Conservation (phyloP, 2,797 vertebrate species). For the Schizopygopsis pylzovi region DNA sequence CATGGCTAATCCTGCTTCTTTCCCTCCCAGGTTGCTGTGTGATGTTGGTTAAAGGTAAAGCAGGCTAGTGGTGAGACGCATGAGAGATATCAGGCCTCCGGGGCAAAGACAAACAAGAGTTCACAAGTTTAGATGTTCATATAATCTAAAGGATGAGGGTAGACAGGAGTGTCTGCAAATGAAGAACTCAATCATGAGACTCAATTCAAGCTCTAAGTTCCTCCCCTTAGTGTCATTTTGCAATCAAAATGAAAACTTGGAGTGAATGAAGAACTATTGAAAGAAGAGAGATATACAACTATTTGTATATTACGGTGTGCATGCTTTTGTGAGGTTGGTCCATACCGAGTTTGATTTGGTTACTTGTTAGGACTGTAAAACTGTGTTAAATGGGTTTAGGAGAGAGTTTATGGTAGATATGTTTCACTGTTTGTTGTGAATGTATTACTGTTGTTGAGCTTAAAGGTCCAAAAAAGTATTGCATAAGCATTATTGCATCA, state of each 20-base stretch:
- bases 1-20: constrained; percentile 42
- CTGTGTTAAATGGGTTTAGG: not conserved
- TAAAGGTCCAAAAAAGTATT: not conserved
- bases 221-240: not conserved
- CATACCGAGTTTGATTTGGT: not conserved
- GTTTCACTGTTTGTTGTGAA: not conserved
- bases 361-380: not conserved
- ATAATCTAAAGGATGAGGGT: constrained; percentile 25
- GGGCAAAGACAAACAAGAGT: constrained; percentile 37
- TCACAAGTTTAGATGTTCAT: constrained; percentile 40
- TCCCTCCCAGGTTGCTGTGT: constrained; percentile 37
- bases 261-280: not conserved
- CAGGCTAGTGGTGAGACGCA: constrained; percentile 4
- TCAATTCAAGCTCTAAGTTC: not conserved
- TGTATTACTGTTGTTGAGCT: not conserved
- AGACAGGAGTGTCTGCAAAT: not conserved
- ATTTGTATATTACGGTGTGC: not conserved
- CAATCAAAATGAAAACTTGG: not conserved
- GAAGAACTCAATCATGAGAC: not conserved
- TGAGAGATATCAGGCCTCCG: constrained; percentile 21
- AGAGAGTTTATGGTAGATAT: not conserved
- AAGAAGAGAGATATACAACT: not conserved
- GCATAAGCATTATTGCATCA: no score
- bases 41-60: constrained; percentile 47
- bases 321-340: not conserved